These are phyloP conservation scores for Perca schrenkii DNA, from an alignment of 2,113 vertebrate genomes.

Conservation along the genomic window DNA sequence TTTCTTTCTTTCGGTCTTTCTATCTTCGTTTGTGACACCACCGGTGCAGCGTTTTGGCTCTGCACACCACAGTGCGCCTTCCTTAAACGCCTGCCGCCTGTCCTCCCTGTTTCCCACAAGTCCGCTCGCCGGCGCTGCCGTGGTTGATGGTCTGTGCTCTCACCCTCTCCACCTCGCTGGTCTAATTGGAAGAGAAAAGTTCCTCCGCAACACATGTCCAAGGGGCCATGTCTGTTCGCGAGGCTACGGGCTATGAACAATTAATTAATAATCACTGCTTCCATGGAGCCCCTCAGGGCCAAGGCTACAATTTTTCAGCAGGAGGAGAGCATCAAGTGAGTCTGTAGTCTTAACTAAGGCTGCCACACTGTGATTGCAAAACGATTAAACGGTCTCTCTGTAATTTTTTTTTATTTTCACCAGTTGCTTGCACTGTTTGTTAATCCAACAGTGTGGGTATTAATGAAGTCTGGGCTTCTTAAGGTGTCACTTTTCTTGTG, in stretches of 20 bases:
- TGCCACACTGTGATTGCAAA: constrained; percentile 13
- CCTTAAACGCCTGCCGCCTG: constrained; percentile 3
- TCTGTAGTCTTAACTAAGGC: constrained; percentile 32
- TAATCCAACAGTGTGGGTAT: not conserved
- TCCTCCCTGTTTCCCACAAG: constrained; percentile 22
- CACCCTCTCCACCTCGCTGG: constrained; percentile 56
- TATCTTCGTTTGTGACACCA: constrained; percentile 7
- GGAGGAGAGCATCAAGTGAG: constrained; percentile 31
- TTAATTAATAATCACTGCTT: constrained; percentile 75
- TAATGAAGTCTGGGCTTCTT: not conserved
- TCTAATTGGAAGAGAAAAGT: constrained; percentile 76
- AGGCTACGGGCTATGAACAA: constrained; percentile 65
- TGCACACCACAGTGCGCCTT: not conserved
- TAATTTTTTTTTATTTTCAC: not conserved
- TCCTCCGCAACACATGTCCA: constrained; percentile 55
- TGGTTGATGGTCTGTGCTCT: constrained; percentile 62
- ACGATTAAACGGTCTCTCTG: not conserved
- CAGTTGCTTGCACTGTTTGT: not conserved
- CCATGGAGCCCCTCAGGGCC: constrained; percentile 29
- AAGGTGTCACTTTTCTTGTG: not conserved
- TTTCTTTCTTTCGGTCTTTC: not conserved
- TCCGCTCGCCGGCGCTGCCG: constrained; percentile 23
- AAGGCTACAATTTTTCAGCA: constrained; percentile 49
- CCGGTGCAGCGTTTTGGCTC: not conserved
- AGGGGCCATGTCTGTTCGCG: constrained; percentile 53